Evolutionary conservation across 2,797 vertebrate genomes (phyloP).

Genomic region (Rhodeus uyekii): DNA sequence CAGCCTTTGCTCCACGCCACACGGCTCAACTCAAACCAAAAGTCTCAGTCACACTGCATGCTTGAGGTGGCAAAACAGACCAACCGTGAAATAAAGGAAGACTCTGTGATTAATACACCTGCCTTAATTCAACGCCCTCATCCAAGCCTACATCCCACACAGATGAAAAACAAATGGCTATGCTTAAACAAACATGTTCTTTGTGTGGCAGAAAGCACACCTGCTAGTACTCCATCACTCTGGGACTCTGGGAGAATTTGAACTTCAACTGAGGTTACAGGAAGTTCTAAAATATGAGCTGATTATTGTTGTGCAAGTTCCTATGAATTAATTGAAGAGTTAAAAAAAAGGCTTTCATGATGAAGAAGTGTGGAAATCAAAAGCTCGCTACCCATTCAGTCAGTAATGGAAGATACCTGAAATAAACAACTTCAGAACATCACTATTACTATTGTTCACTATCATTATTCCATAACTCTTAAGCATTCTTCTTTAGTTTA

Average conservation of each 20-base stretch:
- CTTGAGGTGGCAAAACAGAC: slow-evolving; percentile 43
- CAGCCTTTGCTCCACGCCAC: slow-evolving; percentile 12
- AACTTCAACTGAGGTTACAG: slow-evolving; percentile 1
- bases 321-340: background rate
- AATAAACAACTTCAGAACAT: background rate
- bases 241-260: background rate
- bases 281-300: background rate
- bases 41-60: slow-evolving; percentile 36
- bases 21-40: slow-evolving; percentile 36
- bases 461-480: background rate
- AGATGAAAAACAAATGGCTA: slow-evolving; percentile 40
- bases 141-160: slow-evolving; percentile 31
- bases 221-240: slow-evolving; percentile 39
- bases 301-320: background rate
- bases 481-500: background rate
- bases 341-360: background rate
- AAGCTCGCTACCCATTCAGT: background rate
- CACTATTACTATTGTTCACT: background rate
- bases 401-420: background rate
- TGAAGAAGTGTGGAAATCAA: background rate
- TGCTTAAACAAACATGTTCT: slow-evolving; percentile 35
- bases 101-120: slow-evolving; percentile 50
- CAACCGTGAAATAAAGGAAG: slow-evolving; percentile 45
- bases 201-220: slow-evolving; percentile 43
- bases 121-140: slow-evolving; percentile 50